phyloP scores from a whole-genome alignment of 2,888 invertebrate species.

The Orthosia gothica region DNA sequence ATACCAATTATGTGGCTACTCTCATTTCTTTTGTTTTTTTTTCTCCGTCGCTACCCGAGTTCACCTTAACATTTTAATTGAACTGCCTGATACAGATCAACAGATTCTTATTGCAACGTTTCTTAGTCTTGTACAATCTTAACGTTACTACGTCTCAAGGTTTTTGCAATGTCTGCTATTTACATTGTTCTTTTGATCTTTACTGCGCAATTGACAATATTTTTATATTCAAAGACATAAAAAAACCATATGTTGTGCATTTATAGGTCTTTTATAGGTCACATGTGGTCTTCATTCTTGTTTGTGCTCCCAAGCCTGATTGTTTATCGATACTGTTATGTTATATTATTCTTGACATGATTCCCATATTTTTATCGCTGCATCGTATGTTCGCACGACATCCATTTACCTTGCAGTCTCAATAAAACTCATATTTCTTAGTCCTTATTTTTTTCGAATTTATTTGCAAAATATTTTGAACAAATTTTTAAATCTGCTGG shows the following conservation, averaged over 20 bases:
- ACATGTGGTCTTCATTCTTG: slow-evolving; percentile 58
- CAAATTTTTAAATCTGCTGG: neutral
- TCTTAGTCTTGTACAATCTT: slow-evolving; percentile 33
- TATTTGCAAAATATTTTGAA: neutral
- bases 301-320: slow-evolving; percentile 18
- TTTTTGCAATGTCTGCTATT: slow-evolving; percentile 46
- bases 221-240: slow-evolving; percentile 34
- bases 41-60: slow-evolving; percentile 25
- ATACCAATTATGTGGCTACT: slow-evolving; percentile 37
- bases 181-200: slow-evolving; percentile 56
- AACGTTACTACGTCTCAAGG: slow-evolving; percentile 44
- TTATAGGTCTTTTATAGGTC: slow-evolving; percentile 58
- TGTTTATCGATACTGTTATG: slow-evolving; percentile 43
- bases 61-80: slow-evolving; percentile 57
- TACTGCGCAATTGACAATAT: slow-evolving; percentile 43
- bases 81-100: slow-evolving; percentile 56
- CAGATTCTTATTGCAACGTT: slow-evolving; percentile 44
- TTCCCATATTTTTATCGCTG: slow-evolving; percentile 25
- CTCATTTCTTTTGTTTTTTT: slow-evolving; percentile 42
- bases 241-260: slow-evolving; percentile 50
- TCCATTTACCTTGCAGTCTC: neutral
- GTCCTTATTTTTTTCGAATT: neutral
- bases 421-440: slow-evolving; percentile 15
- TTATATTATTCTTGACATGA: slow-evolving; percentile 24
- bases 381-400: neutral